Base-by-base conservation (phyloP, 2,797 vertebrate species). In the Varecia variegata region DNA sequence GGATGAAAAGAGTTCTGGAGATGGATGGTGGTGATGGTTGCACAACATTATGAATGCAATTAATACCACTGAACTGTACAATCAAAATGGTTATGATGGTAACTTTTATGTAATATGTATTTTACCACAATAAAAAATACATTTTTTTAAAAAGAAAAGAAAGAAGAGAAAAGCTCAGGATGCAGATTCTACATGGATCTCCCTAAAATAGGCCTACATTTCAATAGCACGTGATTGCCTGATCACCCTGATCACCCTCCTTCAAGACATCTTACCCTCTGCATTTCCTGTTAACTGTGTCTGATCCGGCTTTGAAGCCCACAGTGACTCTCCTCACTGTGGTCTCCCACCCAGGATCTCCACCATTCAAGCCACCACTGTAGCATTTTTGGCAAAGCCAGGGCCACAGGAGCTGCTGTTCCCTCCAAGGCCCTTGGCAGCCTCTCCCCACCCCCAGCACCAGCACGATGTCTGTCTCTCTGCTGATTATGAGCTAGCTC, bases 401-500 rank as follows among this genome's bases (percentile, higher is more conserved):
- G 68, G 67, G 84, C 67, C 88, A 25, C 25, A 20, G 1, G 67
- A 32, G 81, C 35, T 3, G 17, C 52, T 23, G 25, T 27, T 20
- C 50, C n/a, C 52, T 2, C 21, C 14, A 30, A 58, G 54, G 43
- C 27, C 56, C 38, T 4, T 5, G 21, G 58, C 3, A 3, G 43
- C 56, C 27, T 73, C 84, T 67, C 54, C n/a, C 80, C 14, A 27
- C 90, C 45, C 71, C 95, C 97, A 85, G 95, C 68, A 50, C 96
- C 97, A 97, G 96, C 97, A 95, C 45, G 84, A 98, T 93, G 98
- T 98, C 98, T 98, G 98, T 98, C 98, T 98, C 97, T 97, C 97
- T 97, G 98, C 97, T 98, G 98, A 98, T 99, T 98, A 98, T 98
- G 98, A 98, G 98, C 99, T 98, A 98, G 98, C 98, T 99, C 99